A percentile compares a stretch with the other conserved stretches of the same genome.
These are phyloP conservation scores for Acanthacorydalis orientalis DNA, from an alignment of 2,888 invertebrate genomes.

Conservation along the genomic window DNA sequence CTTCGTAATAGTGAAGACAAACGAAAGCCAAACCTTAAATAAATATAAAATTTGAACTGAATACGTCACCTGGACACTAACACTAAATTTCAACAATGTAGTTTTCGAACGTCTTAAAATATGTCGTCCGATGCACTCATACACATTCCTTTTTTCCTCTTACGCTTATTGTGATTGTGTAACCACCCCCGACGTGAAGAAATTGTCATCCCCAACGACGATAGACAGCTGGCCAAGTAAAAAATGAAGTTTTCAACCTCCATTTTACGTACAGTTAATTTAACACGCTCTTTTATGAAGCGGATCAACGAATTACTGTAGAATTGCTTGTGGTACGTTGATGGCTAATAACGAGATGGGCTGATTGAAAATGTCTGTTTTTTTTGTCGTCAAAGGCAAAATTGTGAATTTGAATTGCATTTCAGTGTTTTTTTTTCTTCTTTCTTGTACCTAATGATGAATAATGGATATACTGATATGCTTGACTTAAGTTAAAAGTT, in stretches of 20 bases:
- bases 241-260: slow-evolving; percentile 30
- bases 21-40: too few relatives aligned
- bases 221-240: slow-evolving; percentile 25
- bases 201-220: slow-evolving; percentile 19
- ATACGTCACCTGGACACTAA: too few relatives aligned
- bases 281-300: slow-evolving; percentile 18
- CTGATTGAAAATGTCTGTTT: too few relatives aligned
- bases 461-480: too few relatives aligned
- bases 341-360: neutral
- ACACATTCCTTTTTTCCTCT: slow-evolving; percentile 9
- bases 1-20: neutral
- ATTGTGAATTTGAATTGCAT: neutral
- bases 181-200: slow-evolving; percentile 24
- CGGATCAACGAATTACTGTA: slow-evolving; percentile 1
- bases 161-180: slow-evolving; percentile 26
- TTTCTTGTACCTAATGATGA: too few relatives aligned
- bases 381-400: neutral
- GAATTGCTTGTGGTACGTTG: neutral
- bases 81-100: too few relatives aligned
- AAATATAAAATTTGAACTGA: neutral
- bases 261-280: slow-evolving; percentile 31
- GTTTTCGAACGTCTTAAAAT: too few relatives aligned
- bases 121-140: too few relatives aligned
- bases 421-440: too few relatives aligned
- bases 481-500: too few relatives aligned